Base-by-base conservation (phyloP, 2,113 vertebrate species). In the Hymenochirus boettgeri region DNA sequence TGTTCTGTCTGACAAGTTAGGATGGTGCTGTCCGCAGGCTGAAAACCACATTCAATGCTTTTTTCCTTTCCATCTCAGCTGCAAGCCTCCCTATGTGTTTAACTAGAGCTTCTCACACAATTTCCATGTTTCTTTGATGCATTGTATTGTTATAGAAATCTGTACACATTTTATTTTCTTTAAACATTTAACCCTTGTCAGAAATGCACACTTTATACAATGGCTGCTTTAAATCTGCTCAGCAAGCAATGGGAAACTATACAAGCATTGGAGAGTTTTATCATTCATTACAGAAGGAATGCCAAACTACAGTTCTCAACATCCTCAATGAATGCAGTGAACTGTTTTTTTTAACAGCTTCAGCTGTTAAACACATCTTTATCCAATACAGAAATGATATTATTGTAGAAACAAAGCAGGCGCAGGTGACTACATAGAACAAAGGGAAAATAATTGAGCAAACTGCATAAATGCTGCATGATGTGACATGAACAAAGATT, bases 1-100 rank as follows among this genome's bases (percentile, higher is more conserved):
- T 24, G 5, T 51, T 62, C 5, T 62, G 35, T 23, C 62, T 55
- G 51, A 46, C 8, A 22, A 56, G 53, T 48, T 35, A 21, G 24
- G n/a, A 12, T n/a, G 33, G 24, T 19, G 10, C 23, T 27, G 24
- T 22, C 53, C 12, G 18, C 35, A 42, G 24, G 35, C 13, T 9
- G 47, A 54, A 23, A 23, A 22, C 2, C 19, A 23, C 5, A 26
- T 26, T 2, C 23, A 27, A 23, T 53, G 24, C 1, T n/a, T n/a
- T 17, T 17, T 53, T 24, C 7, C 15, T 24, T 15, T 17, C 15
- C 12, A 24, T 53, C 23, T 25, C 24, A 15, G 7, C 23, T 7
- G 22, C 50, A 5, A 5, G 50, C 15, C 2, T 7, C 19, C 18
- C 46, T 23, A 4, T 17, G 15, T 17, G 5, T 42, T 10, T 42